Percentiles rank a stretch among this genome's conserved stretches.
These are phyloP conservation scores for Drosophila pruinosa DNA, from an alignment of 1,140 invertebrate species.

Conservation along the genomic window DNA sequence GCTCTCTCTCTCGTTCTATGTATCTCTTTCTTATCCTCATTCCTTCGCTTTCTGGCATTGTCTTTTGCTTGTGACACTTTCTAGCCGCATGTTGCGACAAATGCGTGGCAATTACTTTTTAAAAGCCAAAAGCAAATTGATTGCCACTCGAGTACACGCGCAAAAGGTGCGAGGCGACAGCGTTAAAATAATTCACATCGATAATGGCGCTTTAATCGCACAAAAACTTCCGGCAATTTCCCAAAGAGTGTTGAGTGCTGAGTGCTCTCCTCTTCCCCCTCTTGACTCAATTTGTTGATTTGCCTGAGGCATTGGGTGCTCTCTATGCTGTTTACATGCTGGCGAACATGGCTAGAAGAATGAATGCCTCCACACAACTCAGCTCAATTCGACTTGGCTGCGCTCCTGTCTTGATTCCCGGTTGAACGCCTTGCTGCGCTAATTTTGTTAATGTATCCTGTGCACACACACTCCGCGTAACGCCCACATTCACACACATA, in stretches of 20 bases:
- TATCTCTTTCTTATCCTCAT: no score
- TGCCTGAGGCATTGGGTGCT: constrained; percentile 42
- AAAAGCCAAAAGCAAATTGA: constrained; percentile 69
- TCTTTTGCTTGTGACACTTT: constrained; percentile 16
- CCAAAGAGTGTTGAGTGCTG: constrained; percentile 68
- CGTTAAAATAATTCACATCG: constrained; percentile 79
- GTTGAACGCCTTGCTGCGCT: constrained; percentile 69
- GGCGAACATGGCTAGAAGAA: constrained; percentile 31
- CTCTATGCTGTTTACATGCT: constrained; percentile 36
- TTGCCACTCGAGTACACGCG: constrained; percentile 47
- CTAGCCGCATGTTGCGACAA: constrained; percentile 53
- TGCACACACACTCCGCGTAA: constrained; percentile 38
- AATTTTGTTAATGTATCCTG: constrained; percentile 80
- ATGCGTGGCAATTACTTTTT: constrained; percentile 74
- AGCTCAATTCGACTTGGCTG: neutral
- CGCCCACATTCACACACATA: neutral
- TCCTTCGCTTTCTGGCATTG: neutral
- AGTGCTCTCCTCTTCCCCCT: neutral
- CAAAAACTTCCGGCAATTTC: constrained; percentile 77
- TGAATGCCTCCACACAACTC: constrained; percentile 6
- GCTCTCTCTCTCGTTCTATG: neutral
- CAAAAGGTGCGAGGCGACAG: constrained; percentile 12
- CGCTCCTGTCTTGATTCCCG: neutral
- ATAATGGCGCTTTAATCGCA: constrained; percentile 79
- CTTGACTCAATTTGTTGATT: constrained; percentile 54